Base-by-base conservation (phyloP, 2,888 invertebrate species). In the Dolichopus griseipennis region DNA sequence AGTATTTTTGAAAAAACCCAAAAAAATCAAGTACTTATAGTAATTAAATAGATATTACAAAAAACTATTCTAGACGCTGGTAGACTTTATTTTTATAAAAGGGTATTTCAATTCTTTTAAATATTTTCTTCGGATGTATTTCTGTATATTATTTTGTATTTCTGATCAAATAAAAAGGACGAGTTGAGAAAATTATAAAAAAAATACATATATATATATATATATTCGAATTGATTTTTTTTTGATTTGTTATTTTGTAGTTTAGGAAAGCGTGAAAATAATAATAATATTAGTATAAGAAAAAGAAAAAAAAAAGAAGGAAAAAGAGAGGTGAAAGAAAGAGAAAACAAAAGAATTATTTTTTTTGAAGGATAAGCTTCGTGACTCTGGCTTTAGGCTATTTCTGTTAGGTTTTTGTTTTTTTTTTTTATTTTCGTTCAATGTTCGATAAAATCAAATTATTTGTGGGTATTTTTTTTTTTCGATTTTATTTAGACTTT, bases 191-290 rank as follows among this genome's bases (percentile, higher is more conserved):
- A 37, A 37, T 10, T 10, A 9, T 10, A 37, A 10, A 37, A 37
- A 10, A 37, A 37, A 37, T 10, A 9, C 34, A 34, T 7, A 34
- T 7, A 34, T 34, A 34, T 9, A 52, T 52, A 52, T 52, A 6
- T 52, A 18, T 52, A n/a, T 52, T 52, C 12, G 52, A 52, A 52
- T 52, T 52, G 52, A 52, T 52, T 52, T n/a, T 52, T 6, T 12
- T 12, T 12, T 18, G 1, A 15, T 52, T 52, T 52, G 9, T 52
- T 10, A 4, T 27, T 27, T 27, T 27, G 27, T 27, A 12, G 41
- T 52, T 52, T 52, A 52, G 52, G n/a, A 52, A 52, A 52, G 52
- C 52, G 52, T 52, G 52, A 52, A 52, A 52, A 52, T 52, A 52
- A 52, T 52, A 52, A 52, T 52, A 52, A 52, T n/a, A 41, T 41